These are phyloP conservation scores for Sandelia bainsii DNA, from an alignment of 2,797 vertebrate species.

Conservation along the genomic window DNA sequence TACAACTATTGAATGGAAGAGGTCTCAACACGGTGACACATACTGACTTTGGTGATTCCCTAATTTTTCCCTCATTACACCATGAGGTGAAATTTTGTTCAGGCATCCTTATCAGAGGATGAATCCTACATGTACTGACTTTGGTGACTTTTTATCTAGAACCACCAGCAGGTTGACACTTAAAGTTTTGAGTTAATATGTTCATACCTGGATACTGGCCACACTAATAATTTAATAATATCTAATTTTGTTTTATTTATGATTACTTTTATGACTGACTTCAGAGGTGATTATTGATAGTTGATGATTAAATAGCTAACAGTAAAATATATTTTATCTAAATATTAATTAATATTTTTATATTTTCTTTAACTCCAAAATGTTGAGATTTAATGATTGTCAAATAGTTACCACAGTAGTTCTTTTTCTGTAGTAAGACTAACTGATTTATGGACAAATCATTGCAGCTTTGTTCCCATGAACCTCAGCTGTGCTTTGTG, in stretches of 20 bases:
- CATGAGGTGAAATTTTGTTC: no score
- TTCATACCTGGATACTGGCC: no score
- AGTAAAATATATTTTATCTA: not conserved
- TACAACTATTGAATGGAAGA: not conserved
- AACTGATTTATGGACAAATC: not conserved
- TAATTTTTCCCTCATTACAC: not conserved
- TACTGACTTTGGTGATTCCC: not conserved
- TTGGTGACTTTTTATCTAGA: conserved; percentile 10
- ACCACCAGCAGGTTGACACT: not conserved
- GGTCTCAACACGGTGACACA: not conserved
- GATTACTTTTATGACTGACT: no score
- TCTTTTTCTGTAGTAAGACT: not conserved
- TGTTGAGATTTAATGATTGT: not conserved
- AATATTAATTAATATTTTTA: no score
- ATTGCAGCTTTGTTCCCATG: not conserved
- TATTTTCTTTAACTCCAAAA: not conserved
- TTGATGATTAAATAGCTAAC: no score
- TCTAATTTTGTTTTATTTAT: no score
- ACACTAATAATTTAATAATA: no score
- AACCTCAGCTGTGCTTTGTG: not conserved
- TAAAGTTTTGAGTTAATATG: not conserved
- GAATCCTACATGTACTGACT: conserved; percentile 10
- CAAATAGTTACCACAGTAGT: not conserved
- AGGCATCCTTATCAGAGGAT: not conserved
- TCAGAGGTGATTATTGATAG: no score